These are phyloP conservation scores for Cephus pulcher DNA, from an alignment of 2,888 invertebrate species.

Conservation along the genomic window DNA sequence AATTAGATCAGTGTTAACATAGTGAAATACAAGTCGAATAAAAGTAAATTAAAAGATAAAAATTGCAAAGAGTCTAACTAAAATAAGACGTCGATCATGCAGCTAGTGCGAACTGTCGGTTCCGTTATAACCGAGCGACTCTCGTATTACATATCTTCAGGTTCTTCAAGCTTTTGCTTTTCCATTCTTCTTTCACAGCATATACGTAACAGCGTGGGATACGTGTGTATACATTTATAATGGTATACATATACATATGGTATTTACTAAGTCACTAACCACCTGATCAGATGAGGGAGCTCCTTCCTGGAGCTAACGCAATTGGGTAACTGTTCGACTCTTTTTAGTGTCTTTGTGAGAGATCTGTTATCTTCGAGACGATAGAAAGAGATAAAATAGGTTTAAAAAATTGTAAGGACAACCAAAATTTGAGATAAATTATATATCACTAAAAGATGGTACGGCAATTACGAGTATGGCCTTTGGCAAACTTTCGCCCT, in stretches of 20 bases:
- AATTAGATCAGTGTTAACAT: background rate
- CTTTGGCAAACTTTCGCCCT: background rate
- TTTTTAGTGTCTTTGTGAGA: background rate
- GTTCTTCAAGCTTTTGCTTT: constrained; percentile 14
- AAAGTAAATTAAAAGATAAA: background rate
- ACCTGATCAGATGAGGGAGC: background rate
- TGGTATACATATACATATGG: background rate
- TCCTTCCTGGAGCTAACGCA: constrained; percentile 8
- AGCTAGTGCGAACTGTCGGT: background rate
- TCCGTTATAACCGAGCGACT: background rate
- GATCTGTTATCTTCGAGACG: background rate
- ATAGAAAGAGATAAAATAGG: background rate
- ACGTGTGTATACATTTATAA: background rate
- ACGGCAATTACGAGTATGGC: background rate
- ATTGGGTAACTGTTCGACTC: constrained; percentile 8
- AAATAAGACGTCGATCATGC: background rate
- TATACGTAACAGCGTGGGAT: background rate
- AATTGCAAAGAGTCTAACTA: background rate
- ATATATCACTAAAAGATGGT: background rate
- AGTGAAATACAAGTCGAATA: background rate
- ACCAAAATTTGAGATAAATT: background rate
- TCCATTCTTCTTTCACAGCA: background rate
- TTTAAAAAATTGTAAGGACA: background rate
- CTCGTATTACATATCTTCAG: background rate
- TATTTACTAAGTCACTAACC: background rate